Evolutionary conservation across 2,113 vertebrate genomes (phyloP).

Genomic region (Heptranchias perlo): DNA sequence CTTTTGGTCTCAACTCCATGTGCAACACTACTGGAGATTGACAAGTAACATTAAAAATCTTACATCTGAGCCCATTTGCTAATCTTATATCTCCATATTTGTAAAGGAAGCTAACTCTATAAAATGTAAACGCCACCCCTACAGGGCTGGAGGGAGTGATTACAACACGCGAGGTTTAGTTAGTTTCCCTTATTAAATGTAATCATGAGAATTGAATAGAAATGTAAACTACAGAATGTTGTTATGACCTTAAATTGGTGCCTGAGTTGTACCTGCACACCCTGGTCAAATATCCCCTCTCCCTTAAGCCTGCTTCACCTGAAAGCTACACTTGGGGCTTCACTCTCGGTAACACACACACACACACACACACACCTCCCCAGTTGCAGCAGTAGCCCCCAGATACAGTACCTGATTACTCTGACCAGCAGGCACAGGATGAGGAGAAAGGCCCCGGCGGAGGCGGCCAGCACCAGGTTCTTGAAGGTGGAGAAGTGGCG

Average conservation of each 20-base stretch:
- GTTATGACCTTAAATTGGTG: neutral
- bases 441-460: slow-evolving; percentile 68
- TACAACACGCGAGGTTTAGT: neutral
- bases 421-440: slow-evolving; percentile 76
- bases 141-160: no score
- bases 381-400: neutral
- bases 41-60: neutral
- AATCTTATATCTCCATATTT: neutral
- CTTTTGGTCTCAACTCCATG: neutral
- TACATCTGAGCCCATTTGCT: neutral
- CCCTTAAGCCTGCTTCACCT: no score
- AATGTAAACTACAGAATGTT: no score
- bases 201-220: no score
- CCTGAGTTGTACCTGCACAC: neutral
- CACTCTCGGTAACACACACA: no score
- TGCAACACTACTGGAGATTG: neutral
- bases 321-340: no score
- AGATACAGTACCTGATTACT: slow-evolving; percentile 69
- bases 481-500: slow-evolving; percentile 77
- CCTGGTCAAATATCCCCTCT: no score
- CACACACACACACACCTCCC: neutral
- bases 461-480: slow-evolving; percentile 72
- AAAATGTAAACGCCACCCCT: neutral
- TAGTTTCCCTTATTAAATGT: neutral
- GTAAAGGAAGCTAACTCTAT: neutral